Conservation (phyloP, 2,797 vertebrate genomes). For the Pipistrellus pygmaeus region DNA sequence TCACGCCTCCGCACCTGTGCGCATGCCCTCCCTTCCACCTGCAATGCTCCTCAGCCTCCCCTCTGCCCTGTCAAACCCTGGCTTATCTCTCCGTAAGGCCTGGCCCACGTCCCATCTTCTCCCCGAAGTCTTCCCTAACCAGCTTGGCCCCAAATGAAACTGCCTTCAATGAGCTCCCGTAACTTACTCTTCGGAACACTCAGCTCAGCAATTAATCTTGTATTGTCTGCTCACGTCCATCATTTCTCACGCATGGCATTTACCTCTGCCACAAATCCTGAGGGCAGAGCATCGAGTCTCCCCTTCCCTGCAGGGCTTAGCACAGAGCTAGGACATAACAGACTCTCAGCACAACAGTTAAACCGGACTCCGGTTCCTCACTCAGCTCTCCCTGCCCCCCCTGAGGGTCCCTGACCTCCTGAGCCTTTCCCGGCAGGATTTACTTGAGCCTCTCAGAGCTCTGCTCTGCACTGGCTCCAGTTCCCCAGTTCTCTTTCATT, state of each 20-base stretch:
- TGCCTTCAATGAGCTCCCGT: not conserved
- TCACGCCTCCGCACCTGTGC: not conserved
- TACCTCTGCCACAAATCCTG: not conserved
- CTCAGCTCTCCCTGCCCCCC: not conserved
- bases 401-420: not conserved
- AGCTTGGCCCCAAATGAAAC: slow-evolving; percentile 27
- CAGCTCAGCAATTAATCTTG: not conserved
- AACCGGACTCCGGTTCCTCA: not conserved
- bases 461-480: not conserved
- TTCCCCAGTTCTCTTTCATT: slow-evolving; percentile 2
- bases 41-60: not conserved
- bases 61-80: not conserved
- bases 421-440: not conserved
- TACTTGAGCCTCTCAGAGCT: slow-evolving; percentile 10
- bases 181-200: not conserved
- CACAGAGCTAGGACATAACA: not conserved
- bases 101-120: slow-evolving; percentile 58
- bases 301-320: not conserved
- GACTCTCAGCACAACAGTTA: not conserved
- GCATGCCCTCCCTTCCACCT: not conserved
- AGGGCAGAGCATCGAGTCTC: not conserved
- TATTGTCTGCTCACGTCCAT: not conserved
- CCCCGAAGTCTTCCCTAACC: slow-evolving; percentile 16
- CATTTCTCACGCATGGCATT: not conserved
- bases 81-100: slow-evolving; percentile 35